Conservation (phyloP, 2,113 vertebrate species). For the Connochaetes taurinus region DNA sequence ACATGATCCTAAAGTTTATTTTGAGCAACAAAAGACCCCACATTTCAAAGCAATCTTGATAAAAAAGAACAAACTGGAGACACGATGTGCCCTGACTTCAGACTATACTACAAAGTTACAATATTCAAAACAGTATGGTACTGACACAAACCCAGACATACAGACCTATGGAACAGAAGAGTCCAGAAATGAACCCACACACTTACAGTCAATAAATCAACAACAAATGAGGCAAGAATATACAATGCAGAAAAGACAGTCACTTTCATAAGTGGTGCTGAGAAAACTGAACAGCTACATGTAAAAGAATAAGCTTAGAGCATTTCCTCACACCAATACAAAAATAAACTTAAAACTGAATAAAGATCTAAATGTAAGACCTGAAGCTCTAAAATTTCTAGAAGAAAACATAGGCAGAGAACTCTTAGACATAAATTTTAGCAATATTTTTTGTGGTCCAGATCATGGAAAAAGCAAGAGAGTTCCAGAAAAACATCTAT, state of each 20-base stretch:
- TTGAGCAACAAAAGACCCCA: background rate
- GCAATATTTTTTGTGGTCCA: background rate
- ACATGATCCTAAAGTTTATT: background rate
- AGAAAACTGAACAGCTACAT: background rate
- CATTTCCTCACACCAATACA: background rate
- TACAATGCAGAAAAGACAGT: background rate
- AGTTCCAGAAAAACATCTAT: no score
- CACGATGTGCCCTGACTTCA: background rate
- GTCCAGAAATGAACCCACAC: background rate
- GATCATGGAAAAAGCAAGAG: no score
- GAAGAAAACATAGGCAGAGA: background rate
- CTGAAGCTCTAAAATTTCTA: background rate
- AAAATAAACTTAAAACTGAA: background rate
- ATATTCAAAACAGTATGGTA: background rate
- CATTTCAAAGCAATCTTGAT: background rate
- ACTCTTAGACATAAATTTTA: background rate
- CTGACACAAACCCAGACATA: background rate
- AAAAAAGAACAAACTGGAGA: background rate
- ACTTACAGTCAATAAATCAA: background rate
- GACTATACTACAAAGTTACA: background rate
- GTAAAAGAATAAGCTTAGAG: background rate
- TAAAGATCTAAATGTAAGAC: background rate
- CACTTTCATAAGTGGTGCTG: background rate
- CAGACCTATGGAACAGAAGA: background rate
- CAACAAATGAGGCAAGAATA: background rate